Base-by-base conservation (phyloP, 53 echinoderm and acorn worm species). In the Astropecten irregularis region DNA sequence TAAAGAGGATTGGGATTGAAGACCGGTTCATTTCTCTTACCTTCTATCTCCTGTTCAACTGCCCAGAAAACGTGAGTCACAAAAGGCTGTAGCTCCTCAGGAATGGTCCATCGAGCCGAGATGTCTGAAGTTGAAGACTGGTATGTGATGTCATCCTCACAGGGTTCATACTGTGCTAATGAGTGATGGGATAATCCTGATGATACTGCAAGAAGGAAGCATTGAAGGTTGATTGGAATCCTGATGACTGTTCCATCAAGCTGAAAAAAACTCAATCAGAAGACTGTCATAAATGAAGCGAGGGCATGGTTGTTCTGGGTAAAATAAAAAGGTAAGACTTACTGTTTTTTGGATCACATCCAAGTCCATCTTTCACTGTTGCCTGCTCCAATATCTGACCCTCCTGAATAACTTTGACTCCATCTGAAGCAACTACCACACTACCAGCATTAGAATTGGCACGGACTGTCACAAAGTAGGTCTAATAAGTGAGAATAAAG, bases 401-500 rank as follows among this genome's bases (percentile, higher is more conserved):
- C 27, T 73, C 73, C 19, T 40, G 63, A 19, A 85, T 71, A 11
- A 85, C 26, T 20, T 28, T 61, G 30, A 85, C 74, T 22, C 85
- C 83, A 30, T 82, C 83, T 29, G 83, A 82, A 21, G 65, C 28
- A 27, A 65, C 64, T 14, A 26, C 36, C 14, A 85, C 85, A 26
- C 71, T 59, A 4, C 85, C 85, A 42, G 52, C 22, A 46, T 72
- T 49, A 61, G 71, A 37, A 16, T 29, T 59, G 40, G 85, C 85
- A 9, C 85, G 71, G 33, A 85, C 61, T 8, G 85, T 85, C n/a
- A 72, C 40, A 36, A 31, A 85, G 39, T 84, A 84, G 0, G 28
- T 71, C 84, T 84, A 46, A 31, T 46, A 30, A 32, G 36, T 31
- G 37, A 33, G 6, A 46, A 30, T n/a, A n/a, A n/a, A n/a, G n/a